These are phyloP conservation scores for Paramacrobiotus metropolitanus DNA, from an alignment of 1,140 invertebrate species.

Conservation along the genomic window DNA sequence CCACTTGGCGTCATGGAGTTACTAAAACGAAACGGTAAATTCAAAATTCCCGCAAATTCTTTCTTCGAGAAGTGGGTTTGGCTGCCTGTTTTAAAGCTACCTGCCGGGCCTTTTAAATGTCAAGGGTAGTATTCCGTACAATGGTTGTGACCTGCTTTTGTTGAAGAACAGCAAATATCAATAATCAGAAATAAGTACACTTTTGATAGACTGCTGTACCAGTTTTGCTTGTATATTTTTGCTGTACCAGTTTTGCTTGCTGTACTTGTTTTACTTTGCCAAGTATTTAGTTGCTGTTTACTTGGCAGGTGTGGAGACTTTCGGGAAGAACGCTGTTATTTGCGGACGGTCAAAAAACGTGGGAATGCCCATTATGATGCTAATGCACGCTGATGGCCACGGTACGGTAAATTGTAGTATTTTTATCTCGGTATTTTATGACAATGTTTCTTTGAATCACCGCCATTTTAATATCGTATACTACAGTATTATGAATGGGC, in stretches of 20 bases:
- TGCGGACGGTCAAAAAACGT: constrained; percentile 70
- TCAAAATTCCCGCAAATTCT: not conserved
- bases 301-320: constrained; percentile 42
- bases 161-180: not conserved
- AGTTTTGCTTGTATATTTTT: not conserved
- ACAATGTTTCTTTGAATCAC: no score
- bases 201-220: not conserved
- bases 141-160: no score
- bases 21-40: not conserved
- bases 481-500: no score
- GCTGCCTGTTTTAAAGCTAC: no score
- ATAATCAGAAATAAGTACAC: not conserved
- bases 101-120: no score
- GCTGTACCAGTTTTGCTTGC: no score
- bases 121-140: no score
- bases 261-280: no score
- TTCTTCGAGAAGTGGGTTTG: no score
- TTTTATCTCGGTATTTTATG: no score
- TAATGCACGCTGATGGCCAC: constrained; percentile 47
- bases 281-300: constrained; percentile 9
- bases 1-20: constrained; percentile 5
- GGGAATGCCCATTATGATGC: constrained; percentile 54
- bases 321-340: constrained; percentile 62
- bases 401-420: constrained; percentile 24
- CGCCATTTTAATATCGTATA: no score